Evolutionary conservation across 2,113 vertebrate genomes (phyloP).

Genomic region (Melanerpes aurifrons): DNA sequence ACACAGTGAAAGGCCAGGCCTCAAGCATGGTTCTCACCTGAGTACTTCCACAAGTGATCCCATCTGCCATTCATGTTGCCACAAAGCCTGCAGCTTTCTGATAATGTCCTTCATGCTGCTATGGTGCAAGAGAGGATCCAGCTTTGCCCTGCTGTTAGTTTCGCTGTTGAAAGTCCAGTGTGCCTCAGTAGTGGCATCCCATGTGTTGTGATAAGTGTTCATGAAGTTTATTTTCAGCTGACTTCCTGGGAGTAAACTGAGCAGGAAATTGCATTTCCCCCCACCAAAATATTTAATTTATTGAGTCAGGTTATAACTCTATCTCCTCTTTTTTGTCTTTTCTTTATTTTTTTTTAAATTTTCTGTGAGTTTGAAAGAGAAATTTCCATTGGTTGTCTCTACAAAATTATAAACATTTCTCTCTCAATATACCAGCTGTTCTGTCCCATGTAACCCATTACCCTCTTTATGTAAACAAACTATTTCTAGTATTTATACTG

Average conservation of each 20-base stretch:
- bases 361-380: neutral
- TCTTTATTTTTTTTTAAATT: neutral
- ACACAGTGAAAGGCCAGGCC: neutral
- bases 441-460: neutral
- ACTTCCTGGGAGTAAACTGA: neutral
- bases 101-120: neutral
- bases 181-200: neutral
- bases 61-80: neutral
- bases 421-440: neutral
- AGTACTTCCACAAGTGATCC: neutral
- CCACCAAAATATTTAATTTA: neutral
- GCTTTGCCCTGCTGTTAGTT: neutral
- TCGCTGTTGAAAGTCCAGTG: rapidly evolving
- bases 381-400: neutral
- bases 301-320: neutral
- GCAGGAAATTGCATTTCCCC: neutral
- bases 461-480: neutral
- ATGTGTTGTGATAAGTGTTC: rapidly evolving
- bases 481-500: neutral
- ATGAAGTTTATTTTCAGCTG: neutral
- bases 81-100: neutral
- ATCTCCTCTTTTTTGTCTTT: neutral
- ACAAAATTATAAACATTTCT: neutral
- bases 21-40: neutral
- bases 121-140: neutral